Evolutionary conservation across 2,888 invertebrate species (phyloP), one percentile per base, ranked within the genome.

Genomic region (Catocala sponsa): DNA sequence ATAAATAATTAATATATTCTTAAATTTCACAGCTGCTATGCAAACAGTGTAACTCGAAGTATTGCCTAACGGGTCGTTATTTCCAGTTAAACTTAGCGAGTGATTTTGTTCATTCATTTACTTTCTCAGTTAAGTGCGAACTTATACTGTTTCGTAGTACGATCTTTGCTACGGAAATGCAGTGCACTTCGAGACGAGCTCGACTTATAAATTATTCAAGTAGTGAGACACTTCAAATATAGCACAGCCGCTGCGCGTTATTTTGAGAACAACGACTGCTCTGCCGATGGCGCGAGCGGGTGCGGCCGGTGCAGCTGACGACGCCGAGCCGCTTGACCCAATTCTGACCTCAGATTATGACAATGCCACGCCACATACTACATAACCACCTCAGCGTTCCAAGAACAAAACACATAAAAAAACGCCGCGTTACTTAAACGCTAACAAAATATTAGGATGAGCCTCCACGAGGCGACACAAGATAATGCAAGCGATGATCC

Each of bases 201-300:
- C 78, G 81, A 87, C 89, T 92, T 90, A 94, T 94, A 92, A 92
- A 92, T 93, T 91, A 94, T 94, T 94, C 93, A 94, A 90, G 89
- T 88, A 87, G 87, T 78, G 90, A 91, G 92, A 92, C 91, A 91
- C 90, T 92, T 91, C 91, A 92, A 90, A 92, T 91, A 91, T 91
- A 91, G 91, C 83, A 84, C 87, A 85, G 82, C 84, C 83, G 84
- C 85, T 82, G 86, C 85, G 85, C 85, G 88, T 86, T 93, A 91
- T 91, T 92, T 92, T 88, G 88, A 89, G 90, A 90, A 89, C 88
- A 84, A 78, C 84, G 82, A 84, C 80, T 79, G 78, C 76, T 83
- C 78, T 69, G 79, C 74, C 76, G 77, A 71, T 80, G 72, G 70
- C 70, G 72, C 74, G 32, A 25, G 38, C 25, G 49, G 48, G 9